phyloP scores from a whole-genome alignment of 2,113 vertebrate species.

The Labeo rohita region DNA sequence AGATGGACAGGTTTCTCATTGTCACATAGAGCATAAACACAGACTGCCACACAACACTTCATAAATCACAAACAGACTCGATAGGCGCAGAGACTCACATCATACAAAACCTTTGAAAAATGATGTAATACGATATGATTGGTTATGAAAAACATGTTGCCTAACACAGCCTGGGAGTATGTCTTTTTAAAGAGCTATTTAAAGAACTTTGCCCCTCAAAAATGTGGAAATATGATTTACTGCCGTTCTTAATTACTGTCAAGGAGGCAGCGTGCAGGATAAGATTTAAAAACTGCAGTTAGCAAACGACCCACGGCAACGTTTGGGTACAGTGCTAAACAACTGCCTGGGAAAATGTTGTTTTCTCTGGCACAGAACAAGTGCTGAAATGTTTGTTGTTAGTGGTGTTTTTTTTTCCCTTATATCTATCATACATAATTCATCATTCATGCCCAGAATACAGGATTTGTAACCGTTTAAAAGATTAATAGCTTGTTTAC shows the following conservation, averaged over 20 bases:
- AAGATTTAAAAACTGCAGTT: constrained; percentile 38
- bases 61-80: constrained; percentile 5
- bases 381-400: constrained; percentile 53
- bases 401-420: not conserved
- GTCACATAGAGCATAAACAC: not conserved
- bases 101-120: not conserved
- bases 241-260: constrained; percentile 62
- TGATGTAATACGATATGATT: constrained; percentile 25
- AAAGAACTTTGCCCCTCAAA: constrained; percentile 55
- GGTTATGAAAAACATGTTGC: constrained; percentile 18
- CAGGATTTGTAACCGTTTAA: constrained; percentile 49
- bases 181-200: constrained; percentile 59
- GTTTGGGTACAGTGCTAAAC: constrained; percentile 36
- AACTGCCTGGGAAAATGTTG: constrained; percentile 23
- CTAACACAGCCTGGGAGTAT: constrained; percentile 29
- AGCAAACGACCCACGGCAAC: constrained; percentile 33
- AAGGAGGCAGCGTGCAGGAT: constrained; percentile 40
- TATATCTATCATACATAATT: constrained; percentile 63
- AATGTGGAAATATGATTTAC: constrained; percentile 61
- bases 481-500: constrained; percentile 61
- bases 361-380: constrained; percentile 32
- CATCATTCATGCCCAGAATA: constrained; percentile 68
- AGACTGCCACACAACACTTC: not conserved
- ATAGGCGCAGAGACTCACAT: not conserved
- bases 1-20: not conserved